phyloP scores from a whole-genome alignment of 2,888 invertebrate genomes.

The Eupithecia centaureata region DNA sequence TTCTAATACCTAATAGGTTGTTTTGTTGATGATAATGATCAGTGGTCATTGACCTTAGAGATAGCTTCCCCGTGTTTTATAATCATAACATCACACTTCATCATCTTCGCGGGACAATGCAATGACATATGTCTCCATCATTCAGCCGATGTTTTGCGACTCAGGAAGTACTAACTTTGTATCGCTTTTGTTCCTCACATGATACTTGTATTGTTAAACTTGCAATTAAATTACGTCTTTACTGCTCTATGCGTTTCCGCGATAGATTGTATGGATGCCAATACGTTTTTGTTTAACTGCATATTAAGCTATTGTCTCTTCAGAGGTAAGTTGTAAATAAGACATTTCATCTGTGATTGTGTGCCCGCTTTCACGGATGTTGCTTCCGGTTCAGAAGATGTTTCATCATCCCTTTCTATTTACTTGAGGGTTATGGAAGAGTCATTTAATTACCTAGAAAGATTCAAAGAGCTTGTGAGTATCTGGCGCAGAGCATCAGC shows the following conservation, averaged over 20 bases:
- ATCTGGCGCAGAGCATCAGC: no score
- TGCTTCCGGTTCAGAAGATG: background rate
- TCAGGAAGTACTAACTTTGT: background rate
- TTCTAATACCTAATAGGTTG: no score
- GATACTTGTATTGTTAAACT: slow-evolving; percentile 5
- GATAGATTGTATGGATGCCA: slow-evolving; percentile 4
- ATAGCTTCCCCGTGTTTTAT: background rate
- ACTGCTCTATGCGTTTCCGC: slow-evolving; percentile 18
- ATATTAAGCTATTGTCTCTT: slow-evolving; percentile 9
- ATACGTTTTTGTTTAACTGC: slow-evolving; percentile 2
- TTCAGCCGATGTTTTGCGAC: background rate
- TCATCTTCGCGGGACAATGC: background rate
- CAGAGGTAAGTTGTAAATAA: background rate
- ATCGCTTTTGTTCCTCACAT: slow-evolving; percentile 2
- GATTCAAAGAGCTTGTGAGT: no score
- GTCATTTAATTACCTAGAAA: no score
- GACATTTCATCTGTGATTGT: background rate
- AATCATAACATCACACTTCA: background rate
- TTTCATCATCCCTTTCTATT: background rate
- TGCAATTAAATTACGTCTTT: slow-evolving; percentile 1
- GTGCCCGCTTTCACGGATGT: background rate
- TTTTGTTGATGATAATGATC: no score
- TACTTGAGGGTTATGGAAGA: background rate
- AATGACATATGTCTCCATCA: background rate
- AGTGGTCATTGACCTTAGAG: no score